Base-by-base conservation (phyloP, 2,888 invertebrate genomes). In the Chymomyza caudatula region DNA sequence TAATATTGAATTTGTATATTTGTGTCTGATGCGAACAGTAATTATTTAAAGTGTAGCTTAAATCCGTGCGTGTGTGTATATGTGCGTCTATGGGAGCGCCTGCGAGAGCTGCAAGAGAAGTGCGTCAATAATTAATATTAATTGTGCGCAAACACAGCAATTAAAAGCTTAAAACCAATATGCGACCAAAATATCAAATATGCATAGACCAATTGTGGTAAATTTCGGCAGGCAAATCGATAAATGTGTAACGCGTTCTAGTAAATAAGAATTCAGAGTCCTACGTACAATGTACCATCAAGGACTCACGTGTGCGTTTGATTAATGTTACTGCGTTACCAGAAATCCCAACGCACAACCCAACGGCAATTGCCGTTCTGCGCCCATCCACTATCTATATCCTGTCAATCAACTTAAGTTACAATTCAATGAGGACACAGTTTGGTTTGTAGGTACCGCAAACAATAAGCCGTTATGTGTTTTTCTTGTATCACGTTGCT, bases 201-300 rank as follows among this genome's bases (percentile, higher is more conserved):
- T 51, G 51, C 55, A 61, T 47, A 69, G 55, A 19, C 47, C 47
- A 47, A 47, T 69, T 71, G 73, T 54, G 22, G 8, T 63, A 74
- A 65, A 72, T 68, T 76, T 74, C 49, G 78, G 74, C 74, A 68
- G 69, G 65, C 77, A 84, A 84, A 83, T 83, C 82, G 82, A 82
- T 82, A 82, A 84, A 66, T 53, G 71, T 61, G 78, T 58, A 66
- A 73, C 29, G 29, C 29, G 29, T 37, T 37, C 11, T 37, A 11
- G 29, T 37, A 37, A 37, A 37, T 37, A 37, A 37, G 29, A 4
- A 37, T 37, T 37, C 29, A 8, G 29, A 2, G 11, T 37, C 11
- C 29, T 11, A 37, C 29, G 11, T 11, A n/a, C n/a, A n/a, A 37
- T 37, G 11, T 37, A 2, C 11, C 11, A 37, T 11, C 29, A 37